Percentiles rank a stretch among this genome's conserved stretches.
These are phyloP conservation scores for Physocephala rufipes DNA, from an alignment of 2,888 invertebrate genomes.

Conservation along the genomic window DNA sequence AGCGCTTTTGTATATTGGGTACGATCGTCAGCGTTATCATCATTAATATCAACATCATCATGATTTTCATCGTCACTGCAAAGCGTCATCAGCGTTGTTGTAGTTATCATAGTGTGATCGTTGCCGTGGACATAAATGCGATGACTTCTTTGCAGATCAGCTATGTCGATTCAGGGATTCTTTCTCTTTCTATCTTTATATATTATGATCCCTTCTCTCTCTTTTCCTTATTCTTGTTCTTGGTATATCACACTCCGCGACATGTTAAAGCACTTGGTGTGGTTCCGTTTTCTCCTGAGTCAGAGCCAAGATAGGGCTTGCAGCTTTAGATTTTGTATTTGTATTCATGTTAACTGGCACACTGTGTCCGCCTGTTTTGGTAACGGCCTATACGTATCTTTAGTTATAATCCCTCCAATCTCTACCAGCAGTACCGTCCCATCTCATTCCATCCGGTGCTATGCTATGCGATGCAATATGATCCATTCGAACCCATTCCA, in stretches of 20 bases:
- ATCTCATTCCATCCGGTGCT: not conserved
- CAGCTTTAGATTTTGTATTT: constrained; percentile 14
- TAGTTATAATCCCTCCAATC: constrained; percentile 7
- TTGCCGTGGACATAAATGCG: too few relatives aligned
- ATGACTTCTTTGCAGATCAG: constrained; percentile 32
- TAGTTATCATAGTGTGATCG: constrained; percentile 1
- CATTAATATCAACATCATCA: too few relatives aligned
- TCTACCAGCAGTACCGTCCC: not conserved
- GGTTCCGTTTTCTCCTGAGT: constrained; percentile 27
- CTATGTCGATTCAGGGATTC: constrained; percentile 36
- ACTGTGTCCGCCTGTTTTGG: constrained; percentile 9
- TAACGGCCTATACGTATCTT: too few relatives aligned
- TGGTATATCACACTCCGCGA: not conserved
- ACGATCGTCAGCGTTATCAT: constrained; percentile 17
- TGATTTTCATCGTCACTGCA: too few relatives aligned
- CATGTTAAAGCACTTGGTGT: not conserved
- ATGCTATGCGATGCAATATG: not conserved
- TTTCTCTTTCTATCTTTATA: not conserved
- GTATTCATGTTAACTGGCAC: constrained; percentile 21
- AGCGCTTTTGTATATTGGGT: constrained; percentile 62
- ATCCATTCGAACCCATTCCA: not conserved
- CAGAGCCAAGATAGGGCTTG: not conserved
- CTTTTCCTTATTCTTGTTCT: constrained; percentile 12
- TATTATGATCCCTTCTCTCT: too few relatives aligned
- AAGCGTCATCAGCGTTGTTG: not conserved